A percentile compares a stretch with the other conserved stretches of the same genome.
These are phyloP conservation scores for Tigriopus japonicus DNA, from an alignment of 1,140 invertebrate genomes.

Conservation along the genomic window DNA sequence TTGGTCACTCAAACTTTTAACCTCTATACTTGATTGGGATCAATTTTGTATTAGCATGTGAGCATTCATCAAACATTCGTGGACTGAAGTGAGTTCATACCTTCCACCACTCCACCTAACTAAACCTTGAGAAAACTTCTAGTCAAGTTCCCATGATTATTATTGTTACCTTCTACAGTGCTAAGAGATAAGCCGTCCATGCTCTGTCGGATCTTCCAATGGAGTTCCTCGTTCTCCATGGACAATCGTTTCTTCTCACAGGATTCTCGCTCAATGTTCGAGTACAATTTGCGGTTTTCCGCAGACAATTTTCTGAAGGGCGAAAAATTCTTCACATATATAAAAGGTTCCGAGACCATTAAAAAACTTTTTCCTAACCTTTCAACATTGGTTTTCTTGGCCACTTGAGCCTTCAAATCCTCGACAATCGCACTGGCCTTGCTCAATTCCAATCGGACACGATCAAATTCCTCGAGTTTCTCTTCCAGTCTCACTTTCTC, in stretches of 20 bases:
- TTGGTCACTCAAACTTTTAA: no score
- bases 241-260: conserved; percentile 27
- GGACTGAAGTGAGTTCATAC: no score
- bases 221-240: conserved; percentile 29
- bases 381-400: conserved; percentile 15
- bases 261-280: conserved; percentile 20
- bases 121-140: no score
- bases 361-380: background rate
- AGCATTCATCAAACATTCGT: no score
- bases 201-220: conserved; percentile 23
- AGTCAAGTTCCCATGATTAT: no score
- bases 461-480: conserved; percentile 16
- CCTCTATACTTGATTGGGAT: no score
- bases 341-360: no score
- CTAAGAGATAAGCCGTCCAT: no score
- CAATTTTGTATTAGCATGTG: no score
- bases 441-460: conserved; percentile 16
- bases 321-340: no score
- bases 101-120: no score
- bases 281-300: conserved; percentile 15
- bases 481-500: conserved; percentile 17
- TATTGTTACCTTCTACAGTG: no score
- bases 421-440: conserved; percentile 17
- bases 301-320: conserved; percentile 12
- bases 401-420: conserved; percentile 17